Evolutionary conservation across 2,888 invertebrate species (phyloP).

Genomic region (Pachydiplax longipennis): DNA sequence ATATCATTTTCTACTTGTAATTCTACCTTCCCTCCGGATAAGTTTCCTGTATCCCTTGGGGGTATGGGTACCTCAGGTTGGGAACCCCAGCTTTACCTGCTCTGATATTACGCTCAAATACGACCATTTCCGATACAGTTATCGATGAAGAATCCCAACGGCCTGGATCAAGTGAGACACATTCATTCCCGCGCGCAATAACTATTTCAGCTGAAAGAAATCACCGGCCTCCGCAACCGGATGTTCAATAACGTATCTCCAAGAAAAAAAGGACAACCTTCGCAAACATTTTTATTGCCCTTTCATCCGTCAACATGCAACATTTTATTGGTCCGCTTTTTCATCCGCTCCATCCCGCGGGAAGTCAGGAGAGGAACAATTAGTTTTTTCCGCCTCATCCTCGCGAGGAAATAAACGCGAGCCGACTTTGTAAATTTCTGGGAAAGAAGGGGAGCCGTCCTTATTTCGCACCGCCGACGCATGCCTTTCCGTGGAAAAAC

Average conservation of each 20-base stretch:
- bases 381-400: not conserved
- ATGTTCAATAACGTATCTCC: slow-evolving; percentile 4
- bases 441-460: not conserved
- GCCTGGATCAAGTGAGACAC: no score
- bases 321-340: slow-evolving; percentile 7
- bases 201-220: not conserved
- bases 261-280: slow-evolving; percentile 6
- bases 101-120: no score
- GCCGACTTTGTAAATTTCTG: not conserved
- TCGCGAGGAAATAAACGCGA: not conserved
- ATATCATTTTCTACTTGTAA: no score
- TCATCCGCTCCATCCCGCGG: not conserved
- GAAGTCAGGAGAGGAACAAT: not conserved
- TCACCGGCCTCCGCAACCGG: slow-evolving; percentile 8
- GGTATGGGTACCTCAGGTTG: no score
- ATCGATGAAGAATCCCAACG: no score
- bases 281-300: slow-evolving; percentile 24
- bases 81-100: no score
- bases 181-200: not conserved
- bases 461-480: not conserved
- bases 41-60: no score
- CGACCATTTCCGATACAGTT: no score
- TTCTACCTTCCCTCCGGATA: no score
- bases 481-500: not conserved
- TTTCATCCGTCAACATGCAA: not conserved